Base-by-base conservation (phyloP, 2,113 vertebrate genomes). In the Macrotis lagotis region DNA sequence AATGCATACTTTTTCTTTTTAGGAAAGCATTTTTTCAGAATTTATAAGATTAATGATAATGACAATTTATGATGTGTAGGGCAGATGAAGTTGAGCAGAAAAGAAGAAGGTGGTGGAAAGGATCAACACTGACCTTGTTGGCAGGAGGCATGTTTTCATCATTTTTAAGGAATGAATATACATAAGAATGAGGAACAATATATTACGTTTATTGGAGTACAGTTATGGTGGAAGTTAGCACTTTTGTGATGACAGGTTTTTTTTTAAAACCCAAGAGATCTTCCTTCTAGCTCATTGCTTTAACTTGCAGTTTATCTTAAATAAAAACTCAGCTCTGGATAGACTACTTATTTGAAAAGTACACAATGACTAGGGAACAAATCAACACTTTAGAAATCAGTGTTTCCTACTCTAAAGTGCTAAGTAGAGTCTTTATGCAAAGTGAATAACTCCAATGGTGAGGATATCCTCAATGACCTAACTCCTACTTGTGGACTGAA, bases 401-500 rank as follows among this genome's bases (percentile, higher is more conserved):
- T 97, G 96, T 96, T 98, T 92, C 59, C 97, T 96, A 95, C 66
- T 83, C 94, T 97, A 97, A 98, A 91, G 97, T 98, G 98, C 96
- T 98, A 98, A 98, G 98, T 98, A 98, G 97, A 97, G 95, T 96
- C 97, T 97, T 98, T 98, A 98, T 98, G 98, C 97, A 98, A 98
- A 98, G 97, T 96, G 97, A 98, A 93, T 98, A 96, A 97, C 98
- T 98, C 97, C 96, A 96, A 98, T 95, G 96, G 98, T 97, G 97
- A 98, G 98, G 98, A 98, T 98, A 98, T 98, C 97, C 98, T 98
- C 97, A 98, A 97, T 97, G 97, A 96, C 98, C 98, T 98, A 98
- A 95, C 98, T 98, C 98, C 98, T 98, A 98, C 97, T 98, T 98
- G 97, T 98, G 98, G 98, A 96, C 95, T 98, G 98, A 98, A 98